Base-by-base conservation (phyloP, 2,113 vertebrate species). In the Oncorhynchus clarkii region DNA sequence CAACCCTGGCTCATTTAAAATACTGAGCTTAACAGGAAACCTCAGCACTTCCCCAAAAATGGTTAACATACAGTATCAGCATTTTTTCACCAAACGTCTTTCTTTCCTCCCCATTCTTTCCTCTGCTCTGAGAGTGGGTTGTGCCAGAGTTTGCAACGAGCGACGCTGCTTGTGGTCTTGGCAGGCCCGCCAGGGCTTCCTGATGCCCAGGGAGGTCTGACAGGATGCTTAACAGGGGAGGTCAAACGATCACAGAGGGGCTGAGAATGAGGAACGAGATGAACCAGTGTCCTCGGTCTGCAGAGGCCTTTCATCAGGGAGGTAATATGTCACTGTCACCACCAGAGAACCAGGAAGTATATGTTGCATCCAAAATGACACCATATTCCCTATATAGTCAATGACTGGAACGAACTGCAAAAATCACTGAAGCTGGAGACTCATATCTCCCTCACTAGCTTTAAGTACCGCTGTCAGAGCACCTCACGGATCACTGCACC, bases 11-110 rank as follows among this genome's bases (percentile, higher is more conserved):
- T 31, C 29, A 5, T 31, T 31, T 31, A 31, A 86, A 89, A 88
- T 79, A 87, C 77, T 79, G 72, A 69, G 39, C 48, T 80, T 81
- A 78, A 82, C 76, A 87, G 11, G 85, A 88, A 78, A 45, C 76
- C 80, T 91, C 90, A 89, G 87, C 89, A 88, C 73, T 86, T 82
- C 78, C 78, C 65, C 49, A 70, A 59, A 29, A 27, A 72, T 62
- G 71, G 80, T 84, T 81, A 81, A 83, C 78, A 76, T 70, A 70
- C 65, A 67, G 29, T 18, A 78, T 90, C 87, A 90, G 87, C 90
- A 88, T 81, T 87, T 91, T 83, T 67, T 68, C 67, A 70, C 75
- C 76, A 78, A 83, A 75, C 74, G 2, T 45, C 9, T 45, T 76
- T 73, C 75, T 71, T 84, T 82, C 24, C 71, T 72, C 66, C 84